Conservation (phyloP, 2,113 vertebrate genomes). For the Natator depressus region DNA sequence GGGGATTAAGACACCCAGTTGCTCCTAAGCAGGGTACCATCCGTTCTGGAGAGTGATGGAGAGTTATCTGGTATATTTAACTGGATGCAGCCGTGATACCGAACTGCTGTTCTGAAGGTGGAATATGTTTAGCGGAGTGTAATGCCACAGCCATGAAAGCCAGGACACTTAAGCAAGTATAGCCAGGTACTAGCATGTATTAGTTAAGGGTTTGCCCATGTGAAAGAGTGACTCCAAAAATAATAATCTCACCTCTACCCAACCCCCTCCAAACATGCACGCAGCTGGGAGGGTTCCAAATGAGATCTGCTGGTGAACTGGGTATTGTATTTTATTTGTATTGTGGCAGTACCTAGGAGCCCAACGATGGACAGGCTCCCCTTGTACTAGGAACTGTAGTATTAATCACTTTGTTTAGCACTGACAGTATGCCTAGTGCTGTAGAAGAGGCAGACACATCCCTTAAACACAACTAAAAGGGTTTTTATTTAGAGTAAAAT, state of each 20-base stretch:
- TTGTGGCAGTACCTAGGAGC: neutral
- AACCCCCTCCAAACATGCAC: neutral
- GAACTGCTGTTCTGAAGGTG: neutral
- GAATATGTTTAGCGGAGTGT: neutral
- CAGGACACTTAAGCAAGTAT: neutral
- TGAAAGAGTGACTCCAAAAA: neutral
- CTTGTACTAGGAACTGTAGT: neutral
- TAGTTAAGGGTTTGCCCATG: neutral
- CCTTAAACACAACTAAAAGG: no score
- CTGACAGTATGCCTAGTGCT: neutral
- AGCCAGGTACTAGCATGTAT: neutral
- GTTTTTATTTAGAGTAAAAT: no score
- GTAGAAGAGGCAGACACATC: neutral
- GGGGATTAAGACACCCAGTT: neutral
- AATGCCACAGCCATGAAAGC: neutral
- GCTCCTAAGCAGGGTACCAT: slow-evolving; percentile 36
- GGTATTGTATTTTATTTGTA: neutral
- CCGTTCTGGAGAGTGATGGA: slow-evolving; percentile 54
- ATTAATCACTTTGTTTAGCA: neutral
- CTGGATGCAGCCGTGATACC: neutral
- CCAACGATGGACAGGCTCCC: neutral
- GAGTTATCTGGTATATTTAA: neutral
- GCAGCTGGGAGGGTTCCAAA: neutral
- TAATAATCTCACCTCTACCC: neutral
- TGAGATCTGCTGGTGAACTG: rapidly evolving